These are phyloP conservation scores for Bradynema listronoti DNA, from an alignment of 1,140 invertebrate species.

Conservation along the genomic window DNA sequence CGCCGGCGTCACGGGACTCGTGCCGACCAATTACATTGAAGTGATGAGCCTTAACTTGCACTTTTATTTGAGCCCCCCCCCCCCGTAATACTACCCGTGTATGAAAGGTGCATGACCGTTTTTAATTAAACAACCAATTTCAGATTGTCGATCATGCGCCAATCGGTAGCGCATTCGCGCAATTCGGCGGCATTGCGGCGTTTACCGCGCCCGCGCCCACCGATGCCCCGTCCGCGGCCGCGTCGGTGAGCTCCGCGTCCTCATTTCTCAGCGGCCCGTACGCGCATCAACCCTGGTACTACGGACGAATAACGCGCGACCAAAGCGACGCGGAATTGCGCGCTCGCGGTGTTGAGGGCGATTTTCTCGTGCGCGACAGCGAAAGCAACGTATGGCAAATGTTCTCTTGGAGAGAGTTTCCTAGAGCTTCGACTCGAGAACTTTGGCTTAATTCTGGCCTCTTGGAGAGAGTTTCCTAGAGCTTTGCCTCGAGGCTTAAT, in stretches of 20 bases:
- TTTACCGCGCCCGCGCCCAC: background rate
- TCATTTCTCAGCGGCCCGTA: slow-evolving; percentile 64
- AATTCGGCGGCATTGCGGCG: too few species aligned
- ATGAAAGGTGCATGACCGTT: background rate
- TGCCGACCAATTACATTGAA: slow-evolving; percentile 90
- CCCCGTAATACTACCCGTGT: too few species aligned
- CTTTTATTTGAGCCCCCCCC: too few species aligned
- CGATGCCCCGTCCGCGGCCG: slow-evolving; percentile 1
- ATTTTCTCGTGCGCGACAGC: slow-evolving; percentile 94
- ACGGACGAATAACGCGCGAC: slow-evolving; percentile 81
- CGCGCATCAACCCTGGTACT: slow-evolving; percentile 84
- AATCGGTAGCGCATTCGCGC: slow-evolving; percentile 17
- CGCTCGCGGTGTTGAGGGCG: slow-evolving; percentile 86
- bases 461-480: too few species aligned
- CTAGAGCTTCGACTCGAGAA: slow-evolving; percentile 15
- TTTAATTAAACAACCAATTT: too few species aligned
- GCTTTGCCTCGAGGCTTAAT: too few species aligned
- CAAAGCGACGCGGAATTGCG: slow-evolving; percentile 89
- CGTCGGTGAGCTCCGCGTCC: background rate
- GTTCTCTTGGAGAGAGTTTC: background rate
- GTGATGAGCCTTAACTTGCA: too few species aligned
- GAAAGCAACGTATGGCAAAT: slow-evolving; percentile 82
- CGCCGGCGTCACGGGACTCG: slow-evolving; percentile 80
- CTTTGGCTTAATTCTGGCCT: too few species aligned
- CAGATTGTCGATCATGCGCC: slow-evolving; percentile 35